Evolutionary conservation across 2,888 invertebrate species (phyloP).

Genomic region (Nipponacmea schrenckii): DNA sequence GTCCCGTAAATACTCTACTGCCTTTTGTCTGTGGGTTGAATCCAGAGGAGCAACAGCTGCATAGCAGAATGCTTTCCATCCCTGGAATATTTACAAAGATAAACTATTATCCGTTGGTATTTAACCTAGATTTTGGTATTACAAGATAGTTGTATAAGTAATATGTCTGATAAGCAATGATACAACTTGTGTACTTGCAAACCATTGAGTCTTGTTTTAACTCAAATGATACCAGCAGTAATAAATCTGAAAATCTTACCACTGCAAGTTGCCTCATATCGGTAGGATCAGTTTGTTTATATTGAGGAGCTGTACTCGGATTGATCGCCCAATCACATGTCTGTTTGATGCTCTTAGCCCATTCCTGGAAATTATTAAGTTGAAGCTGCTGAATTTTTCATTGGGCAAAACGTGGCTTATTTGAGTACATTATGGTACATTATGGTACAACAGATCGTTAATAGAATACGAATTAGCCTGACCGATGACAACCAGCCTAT

Average conservation of each 20-base stretch:
- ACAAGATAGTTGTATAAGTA: no score
- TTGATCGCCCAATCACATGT: constrained; percentile 44
- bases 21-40: constrained; percentile 34
- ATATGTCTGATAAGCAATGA: no score
- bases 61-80: constrained; percentile 54
- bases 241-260: constrained; percentile 30
- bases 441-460: no score
- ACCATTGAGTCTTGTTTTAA: no score
- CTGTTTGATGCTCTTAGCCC: constrained; percentile 46
- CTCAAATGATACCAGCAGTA: no score
- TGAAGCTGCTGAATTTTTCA: no score
- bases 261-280: constrained; percentile 31
- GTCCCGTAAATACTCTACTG: constrained; percentile 45
- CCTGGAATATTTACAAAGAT: constrained; percentile 34
- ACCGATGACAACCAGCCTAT: no score
- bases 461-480: no score
- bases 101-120: neutral
- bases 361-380: constrained; percentile 38
- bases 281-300: constrained; percentile 26
- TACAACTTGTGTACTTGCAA: no score
- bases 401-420: no score
- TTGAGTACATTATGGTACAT: no score
- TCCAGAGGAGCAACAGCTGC: constrained; percentile 46
- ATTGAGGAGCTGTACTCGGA: constrained; percentile 35
- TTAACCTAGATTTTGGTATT: neutral